Base-by-base conservation (phyloP, 2,113 vertebrate genomes). In the Lycaon pictus region DNA sequence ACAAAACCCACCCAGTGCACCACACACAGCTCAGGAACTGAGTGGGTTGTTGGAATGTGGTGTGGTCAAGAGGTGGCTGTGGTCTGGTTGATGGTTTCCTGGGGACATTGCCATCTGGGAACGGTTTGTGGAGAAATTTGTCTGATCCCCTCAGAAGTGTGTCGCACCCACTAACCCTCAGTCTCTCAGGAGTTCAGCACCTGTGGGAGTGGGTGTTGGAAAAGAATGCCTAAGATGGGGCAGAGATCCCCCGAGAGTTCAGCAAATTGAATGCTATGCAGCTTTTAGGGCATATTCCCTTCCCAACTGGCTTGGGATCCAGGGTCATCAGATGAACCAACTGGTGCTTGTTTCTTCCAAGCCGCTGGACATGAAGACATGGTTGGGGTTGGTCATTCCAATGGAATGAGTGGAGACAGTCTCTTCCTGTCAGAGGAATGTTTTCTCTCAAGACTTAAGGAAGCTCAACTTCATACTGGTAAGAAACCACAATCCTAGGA, bases 1-100 rank as follows among this genome's bases (percentile, higher is more conserved):
- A 20, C 3, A 2, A 35, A 23, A 60, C 29, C 43, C 11, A 23
- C 11, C 27, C 16, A 2, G 72, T 3, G 16, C 62, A 55, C 13
- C 20, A 20, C 20, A 23, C 20, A 20, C 20, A 23, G 0, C 19
- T 37, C 3, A 3, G 51, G 32, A 35, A 6, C 7, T 0, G 10
- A 76, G n/a, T 0, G 23, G n/a, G 27, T 20, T 11, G 11, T 4
- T 23, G 79, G 5, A 22, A 29, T 9, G 16, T 0, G 48, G 29
- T 60, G 9, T 80, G 43, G 72, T 20, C 37, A 25, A 23, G 43
- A 43, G 43, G 43, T 43, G 43, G 43, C 43, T 43, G 6, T 43
- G 43, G 43, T 43, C 43, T 43, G 43, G 43, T 43, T 43, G 6
- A 69, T 69, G 13, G 53, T n/a, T 69, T 58, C 51, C 63, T 56